phyloP scores from a whole-genome alignment of 2,113 vertebrate species.

The Hipposideros armiger region DNA sequence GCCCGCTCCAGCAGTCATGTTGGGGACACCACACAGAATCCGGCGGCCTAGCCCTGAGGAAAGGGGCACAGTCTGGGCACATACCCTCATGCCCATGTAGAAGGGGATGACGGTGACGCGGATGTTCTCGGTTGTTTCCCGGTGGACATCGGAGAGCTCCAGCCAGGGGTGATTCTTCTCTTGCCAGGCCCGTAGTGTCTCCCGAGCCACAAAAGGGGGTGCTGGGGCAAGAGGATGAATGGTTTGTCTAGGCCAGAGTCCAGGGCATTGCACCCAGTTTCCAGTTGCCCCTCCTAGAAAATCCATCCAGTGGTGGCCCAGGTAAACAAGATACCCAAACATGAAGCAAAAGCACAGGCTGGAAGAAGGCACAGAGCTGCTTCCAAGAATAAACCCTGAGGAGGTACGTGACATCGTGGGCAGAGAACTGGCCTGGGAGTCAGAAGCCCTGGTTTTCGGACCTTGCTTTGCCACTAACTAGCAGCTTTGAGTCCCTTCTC shows the following conservation, averaged over 20 bases:
- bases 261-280: background rate
- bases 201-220: slow-evolving; percentile 95
- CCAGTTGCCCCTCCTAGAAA: background rate
- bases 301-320: background rate
- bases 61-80: slow-evolving; percentile 34
- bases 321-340: background rate
- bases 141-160: slow-evolving; percentile 97
- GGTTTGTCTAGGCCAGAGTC: background rate
- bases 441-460: background rate
- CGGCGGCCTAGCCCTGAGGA: background rate
- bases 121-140: slow-evolving; percentile 98
- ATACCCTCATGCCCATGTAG: slow-evolving; percentile 99
- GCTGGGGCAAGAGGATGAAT: slow-evolving; percentile 19
- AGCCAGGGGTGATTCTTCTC: slow-evolving; percentile 99
- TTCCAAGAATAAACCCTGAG: background rate
- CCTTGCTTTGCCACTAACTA: background rate
- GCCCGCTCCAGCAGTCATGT: background rate
- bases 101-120: slow-evolving; percentile 98
- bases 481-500: background rate
- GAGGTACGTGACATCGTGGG: background rate
- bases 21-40: background rate
- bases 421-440: background rate
- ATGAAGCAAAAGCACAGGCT: background rate
- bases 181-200: slow-evolving; percentile 97
- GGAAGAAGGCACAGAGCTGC: background rate